Conservation (phyloP, 1,140 invertebrate species). For the Plodia interpunctella region DNA sequence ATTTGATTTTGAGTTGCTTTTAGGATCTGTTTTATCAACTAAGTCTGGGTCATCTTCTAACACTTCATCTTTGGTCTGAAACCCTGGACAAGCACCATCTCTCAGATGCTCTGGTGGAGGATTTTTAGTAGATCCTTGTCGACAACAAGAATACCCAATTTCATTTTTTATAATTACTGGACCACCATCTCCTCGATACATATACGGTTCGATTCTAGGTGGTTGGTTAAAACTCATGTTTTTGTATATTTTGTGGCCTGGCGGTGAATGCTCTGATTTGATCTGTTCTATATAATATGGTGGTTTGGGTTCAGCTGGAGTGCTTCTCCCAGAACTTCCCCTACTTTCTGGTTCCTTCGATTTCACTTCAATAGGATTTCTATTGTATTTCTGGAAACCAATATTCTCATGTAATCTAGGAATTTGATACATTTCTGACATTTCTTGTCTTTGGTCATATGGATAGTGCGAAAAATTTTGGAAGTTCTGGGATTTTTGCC, state of each 20-base stretch:
- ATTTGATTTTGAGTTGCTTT: slow-evolving; percentile 45
- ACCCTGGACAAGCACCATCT: slow-evolving; percentile 83
- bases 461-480: slow-evolving; percentile 52
- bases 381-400: slow-evolving; percentile 66
- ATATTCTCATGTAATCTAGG: slow-evolving; percentile 54
- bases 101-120: slow-evolving; percentile 84
- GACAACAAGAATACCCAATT: slow-evolving; percentile 83
- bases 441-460: slow-evolving; percentile 43
- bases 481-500: slow-evolving; percentile 41
- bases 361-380: slow-evolving; percentile 41
- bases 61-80: slow-evolving; percentile 85
- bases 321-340: slow-evolving; percentile 30
- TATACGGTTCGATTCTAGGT: slow-evolving; percentile 70
- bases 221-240: slow-evolving; percentile 60
- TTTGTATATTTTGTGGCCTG: slow-evolving; percentile 75
- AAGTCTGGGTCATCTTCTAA: slow-evolving; percentile 75
- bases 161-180: slow-evolving; percentile 78
- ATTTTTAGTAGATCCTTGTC: slow-evolving; percentile 82
- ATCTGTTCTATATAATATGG: slow-evolving; percentile 75
- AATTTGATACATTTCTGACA: slow-evolving; percentile 42
- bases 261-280: slow-evolving; percentile 75
- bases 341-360: slow-evolving; percentile 35
- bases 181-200: slow-evolving; percentile 82
- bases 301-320: slow-evolving; percentile 45
- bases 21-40: slow-evolving; percentile 55